Base-by-base conservation (phyloP, 64 coral and sea anemone genomes). In the Astreopora myriophthalma region DNA sequence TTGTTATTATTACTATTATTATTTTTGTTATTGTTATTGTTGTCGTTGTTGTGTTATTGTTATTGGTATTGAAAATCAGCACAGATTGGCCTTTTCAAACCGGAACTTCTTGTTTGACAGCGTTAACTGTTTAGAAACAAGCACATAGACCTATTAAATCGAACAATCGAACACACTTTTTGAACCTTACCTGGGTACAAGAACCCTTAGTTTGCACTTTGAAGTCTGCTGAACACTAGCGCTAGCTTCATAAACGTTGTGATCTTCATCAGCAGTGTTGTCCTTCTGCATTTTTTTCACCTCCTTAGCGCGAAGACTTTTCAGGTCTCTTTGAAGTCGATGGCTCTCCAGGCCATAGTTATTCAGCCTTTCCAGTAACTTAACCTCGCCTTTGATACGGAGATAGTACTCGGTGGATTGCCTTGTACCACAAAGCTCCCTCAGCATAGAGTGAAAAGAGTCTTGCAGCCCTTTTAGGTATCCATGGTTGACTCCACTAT, bases 251-350 rank as follows among this genome's bases (percentile, higher is more conserved):
- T 74, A 16, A 31, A 3, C 62, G 20, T 69, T 5, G 10, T 90
- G 34, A 40, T 27, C 19, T 58, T 36, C 26, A 49, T 44, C 27
- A 14, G 13, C 29, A 3, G 10, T 37, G 24, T 66, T 52, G 13
- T 92, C 90, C 22, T 92, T 92, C 48, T 70, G 49, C 90, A 92
- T 92, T 34, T 92, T 92, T 44, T 34, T 85, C 1, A 92, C 24
- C 9, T 92, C 90, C 9, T 77, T 79, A 24, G 39, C 30, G 8
- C 80, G 80, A 37, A 92, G 34, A 40, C 69, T n/a, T 61, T 35
- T 73, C 4, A 92, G 38, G 6, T 85, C 80, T 40, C 10, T 76
- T 69, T 92, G 70, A 2, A 92, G 34, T 37, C 69, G 48, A 5
- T 71, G 8, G 22, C 83, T 69, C 28, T 49, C 9, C 36, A 92